phyloP scores from a whole-genome alignment of 2,888 invertebrate species.

The Amitus sp. region DNA sequence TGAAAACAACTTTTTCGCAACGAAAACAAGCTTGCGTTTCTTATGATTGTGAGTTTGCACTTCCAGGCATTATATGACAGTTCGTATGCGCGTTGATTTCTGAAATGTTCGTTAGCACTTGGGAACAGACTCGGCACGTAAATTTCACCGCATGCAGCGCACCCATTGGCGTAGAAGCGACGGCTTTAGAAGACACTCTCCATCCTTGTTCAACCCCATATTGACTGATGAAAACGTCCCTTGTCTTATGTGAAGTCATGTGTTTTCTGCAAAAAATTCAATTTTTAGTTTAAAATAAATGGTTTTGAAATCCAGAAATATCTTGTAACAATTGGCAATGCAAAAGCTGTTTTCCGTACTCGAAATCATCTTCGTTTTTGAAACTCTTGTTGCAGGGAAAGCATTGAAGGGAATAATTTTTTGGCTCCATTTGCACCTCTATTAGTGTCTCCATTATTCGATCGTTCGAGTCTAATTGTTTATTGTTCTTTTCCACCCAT shows the following conservation, averaged over 20 bases:
- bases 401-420: constrained; percentile 33
- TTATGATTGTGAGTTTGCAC: constrained; percentile 45
- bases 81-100: constrained; percentile 56
- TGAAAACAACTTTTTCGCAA: constrained; percentile 37
- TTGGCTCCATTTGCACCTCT: constrained; percentile 19
- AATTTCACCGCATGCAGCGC: constrained; percentile 49
- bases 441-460: constrained; percentile 20
- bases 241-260: constrained; percentile 42
- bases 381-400: constrained; percentile 49
- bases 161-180: constrained; percentile 44
- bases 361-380: constrained; percentile 48
- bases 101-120: constrained; percentile 50
- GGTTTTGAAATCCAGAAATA: not conserved
- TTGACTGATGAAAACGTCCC: too few relatives aligned
- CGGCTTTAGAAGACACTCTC: constrained; percentile 13
- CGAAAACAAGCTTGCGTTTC: constrained; percentile 49
- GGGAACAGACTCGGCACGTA: constrained; percentile 53
- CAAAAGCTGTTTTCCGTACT: constrained; percentile 47
- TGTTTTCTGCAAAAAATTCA: constrained; percentile 42
- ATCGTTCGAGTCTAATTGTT: not conserved
- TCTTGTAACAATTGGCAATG: too few relatives aligned
- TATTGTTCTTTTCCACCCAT: not conserved
- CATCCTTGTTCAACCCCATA: not conserved
- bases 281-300: not conserved
- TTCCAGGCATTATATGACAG: constrained; percentile 50